Evolutionary conservation across 2,888 invertebrate species (phyloP).

Genomic region (Ormyrus rosae): DNA sequence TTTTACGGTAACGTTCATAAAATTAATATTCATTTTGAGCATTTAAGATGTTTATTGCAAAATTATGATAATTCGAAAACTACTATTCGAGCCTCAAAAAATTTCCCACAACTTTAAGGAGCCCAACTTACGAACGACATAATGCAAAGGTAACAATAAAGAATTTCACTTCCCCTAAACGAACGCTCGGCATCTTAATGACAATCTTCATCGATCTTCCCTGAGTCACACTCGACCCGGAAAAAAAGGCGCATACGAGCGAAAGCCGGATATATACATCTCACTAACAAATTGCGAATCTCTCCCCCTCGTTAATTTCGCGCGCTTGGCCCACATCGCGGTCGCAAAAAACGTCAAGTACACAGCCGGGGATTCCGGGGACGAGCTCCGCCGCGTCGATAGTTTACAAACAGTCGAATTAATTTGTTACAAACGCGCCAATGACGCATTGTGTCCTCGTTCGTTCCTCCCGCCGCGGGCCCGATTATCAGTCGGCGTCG

Average conservation of each 20-base stretch:
- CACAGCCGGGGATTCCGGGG: too few relatives aligned
- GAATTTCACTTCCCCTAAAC: too few relatives aligned
- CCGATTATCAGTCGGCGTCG: constrained; percentile 56
- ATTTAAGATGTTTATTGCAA: too few relatives aligned
- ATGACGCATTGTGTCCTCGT: constrained; percentile 61
- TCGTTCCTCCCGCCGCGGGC: constrained; percentile 21
- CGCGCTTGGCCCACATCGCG: too few relatives aligned
- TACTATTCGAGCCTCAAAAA: too few relatives aligned
- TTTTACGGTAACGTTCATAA: neutral
- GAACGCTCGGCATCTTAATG: neutral
- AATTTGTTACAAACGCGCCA: constrained; percentile 64
- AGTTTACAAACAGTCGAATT: constrained; percentile 65
- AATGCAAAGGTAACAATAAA: too few relatives aligned
- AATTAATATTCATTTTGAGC: neutral
- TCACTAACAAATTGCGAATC: neutral
- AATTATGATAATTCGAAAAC: neutral
- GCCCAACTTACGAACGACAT: too few relatives aligned
- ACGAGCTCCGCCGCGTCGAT: constrained; percentile 12
- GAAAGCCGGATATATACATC: neutral
- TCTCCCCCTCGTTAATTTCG: neutral
- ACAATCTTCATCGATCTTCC: neutral
- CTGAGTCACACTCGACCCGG: constrained; percentile 32
- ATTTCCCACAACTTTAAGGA: too few relatives aligned
- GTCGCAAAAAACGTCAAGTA: too few relatives aligned
- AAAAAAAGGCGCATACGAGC: neutral